Evolutionary conservation across 2,888 invertebrate genomes (phyloP).

Genomic region (Phania funesta): DNA sequence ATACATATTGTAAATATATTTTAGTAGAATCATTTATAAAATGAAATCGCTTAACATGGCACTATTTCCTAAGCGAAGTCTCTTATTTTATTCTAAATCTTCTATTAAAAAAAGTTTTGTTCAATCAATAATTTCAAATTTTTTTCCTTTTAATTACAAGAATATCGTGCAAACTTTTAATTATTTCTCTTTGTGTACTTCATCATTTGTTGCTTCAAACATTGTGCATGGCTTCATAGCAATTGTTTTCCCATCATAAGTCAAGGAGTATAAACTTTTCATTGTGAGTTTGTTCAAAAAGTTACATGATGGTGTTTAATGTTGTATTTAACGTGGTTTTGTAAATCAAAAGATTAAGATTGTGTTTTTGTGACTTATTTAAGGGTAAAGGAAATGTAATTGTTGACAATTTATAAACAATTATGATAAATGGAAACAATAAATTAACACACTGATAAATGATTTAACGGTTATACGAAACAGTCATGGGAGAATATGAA

Average conservation of each 20-base stretch:
- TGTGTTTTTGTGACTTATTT: conserved; percentile 13
- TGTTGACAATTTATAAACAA: conserved; percentile 51
- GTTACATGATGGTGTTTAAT: conserved; percentile 26
- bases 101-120: no score
- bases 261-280: conserved; percentile 15
- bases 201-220: conserved; percentile 25
- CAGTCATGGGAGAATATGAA: neutral
- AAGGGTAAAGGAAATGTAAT: conserved; percentile 32
- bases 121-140: no score
- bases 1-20: no score
- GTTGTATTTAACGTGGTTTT: conserved; percentile 35
- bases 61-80: no score
- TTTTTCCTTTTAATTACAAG: no score
- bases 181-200: conserved; percentile 32
- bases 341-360: conserved; percentile 46
- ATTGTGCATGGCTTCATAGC: conserved; percentile 9
- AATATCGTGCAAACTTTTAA: no score
- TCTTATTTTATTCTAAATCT: no score
- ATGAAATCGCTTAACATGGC: no score
- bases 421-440: neutral
- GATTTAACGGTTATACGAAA: conserved; percentile 1
- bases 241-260: conserved; percentile 48
- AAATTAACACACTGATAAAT: conserved; percentile 3
- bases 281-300: conserved; percentile 6
- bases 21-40: no score